Conservation (phyloP, 2,888 invertebrate species). For the Cantharis rustica region DNA sequence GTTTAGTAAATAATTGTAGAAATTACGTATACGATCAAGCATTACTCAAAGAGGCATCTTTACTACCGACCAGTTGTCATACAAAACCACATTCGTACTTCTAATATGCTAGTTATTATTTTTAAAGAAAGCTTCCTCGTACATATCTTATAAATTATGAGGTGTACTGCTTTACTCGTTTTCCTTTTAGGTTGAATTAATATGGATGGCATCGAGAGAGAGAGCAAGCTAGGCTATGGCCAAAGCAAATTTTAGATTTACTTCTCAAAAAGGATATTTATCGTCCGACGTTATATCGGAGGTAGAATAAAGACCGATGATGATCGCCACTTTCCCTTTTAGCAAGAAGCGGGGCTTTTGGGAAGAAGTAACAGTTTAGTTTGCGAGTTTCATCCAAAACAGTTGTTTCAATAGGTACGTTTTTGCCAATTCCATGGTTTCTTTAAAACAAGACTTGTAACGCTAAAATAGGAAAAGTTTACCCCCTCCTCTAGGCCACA, state of each 20-base stretch:
- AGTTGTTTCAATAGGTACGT: background rate
- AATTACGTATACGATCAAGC: too few relatives aligned
- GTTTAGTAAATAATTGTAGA: too few relatives aligned
- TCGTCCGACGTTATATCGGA: background rate
- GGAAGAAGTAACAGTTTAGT: background rate
- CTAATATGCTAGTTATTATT: background rate
- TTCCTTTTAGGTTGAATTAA: background rate
- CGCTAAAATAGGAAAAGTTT: background rate
- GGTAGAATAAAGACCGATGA: background rate
- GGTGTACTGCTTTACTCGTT: background rate
- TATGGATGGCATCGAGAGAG: background rate
- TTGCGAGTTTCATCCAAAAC: background rate
- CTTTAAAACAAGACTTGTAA: background rate
- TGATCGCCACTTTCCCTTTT: background rate
- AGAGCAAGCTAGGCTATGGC: background rate
- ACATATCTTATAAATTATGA: background rate
- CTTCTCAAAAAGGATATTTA: background rate
- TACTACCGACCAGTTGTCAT: background rate
- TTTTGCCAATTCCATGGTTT: background rate
- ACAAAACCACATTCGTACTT: background rate
- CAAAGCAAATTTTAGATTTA: background rate
- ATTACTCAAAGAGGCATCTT: background rate
- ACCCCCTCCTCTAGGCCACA: background rate
- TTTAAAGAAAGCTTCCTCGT: background rate
- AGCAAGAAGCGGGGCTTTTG: background rate